phyloP scores from a whole-genome alignment of 2,888 invertebrate species.

The Carcina quercana region DNA sequence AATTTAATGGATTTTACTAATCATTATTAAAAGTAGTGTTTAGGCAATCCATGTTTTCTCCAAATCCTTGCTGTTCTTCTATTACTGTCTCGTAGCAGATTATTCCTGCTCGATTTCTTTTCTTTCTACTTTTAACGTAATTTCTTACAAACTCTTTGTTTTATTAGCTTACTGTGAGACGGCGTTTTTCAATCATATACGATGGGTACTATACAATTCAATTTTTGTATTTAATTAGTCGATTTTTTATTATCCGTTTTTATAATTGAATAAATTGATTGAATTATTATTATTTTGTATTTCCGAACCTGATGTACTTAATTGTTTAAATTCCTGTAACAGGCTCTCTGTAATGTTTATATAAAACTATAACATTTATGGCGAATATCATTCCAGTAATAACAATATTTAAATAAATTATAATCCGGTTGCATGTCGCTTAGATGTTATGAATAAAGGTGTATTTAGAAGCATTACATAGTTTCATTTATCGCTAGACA shows the following conservation, averaged over 20 bases:
- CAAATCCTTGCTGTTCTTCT: too few species aligned
- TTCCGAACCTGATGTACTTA: slow-evolving; percentile 40
- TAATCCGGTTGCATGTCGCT: slow-evolving; percentile 26
- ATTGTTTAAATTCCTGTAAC: slow-evolving; percentile 29
- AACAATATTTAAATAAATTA: slow-evolving; percentile 8
- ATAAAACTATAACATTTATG: slow-evolving; percentile 7
- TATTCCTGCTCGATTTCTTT: too few species aligned
- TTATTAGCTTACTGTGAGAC: too few species aligned
- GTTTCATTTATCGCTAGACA: slow-evolving; percentile 33
- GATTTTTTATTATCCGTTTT: slow-evolving; percentile 24
- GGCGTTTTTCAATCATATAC: too few species aligned
- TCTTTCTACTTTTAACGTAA: too few species aligned
- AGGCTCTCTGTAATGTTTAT: slow-evolving; percentile 40
- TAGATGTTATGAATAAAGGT: slow-evolving; percentile 35
- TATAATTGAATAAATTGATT: slow-evolving; percentile 29
- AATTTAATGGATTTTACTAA: too few species aligned
- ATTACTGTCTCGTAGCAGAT: too few species aligned
- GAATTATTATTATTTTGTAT: slow-evolving; percentile 20
- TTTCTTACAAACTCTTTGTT: too few species aligned
- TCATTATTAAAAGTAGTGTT: too few species aligned
- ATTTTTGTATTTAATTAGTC: slow-evolving; percentile 23
- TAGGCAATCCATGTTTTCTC: too few species aligned
- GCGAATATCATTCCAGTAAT: slow-evolving; percentile 34
- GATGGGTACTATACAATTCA: too few species aligned
- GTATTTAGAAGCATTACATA: slow-evolving; percentile 29